A percentile compares a stretch with the other conserved stretches of the same genome.
Evolutionary conservation across 2,113 vertebrate genomes (phyloP).

Genomic region (Mionectes macconnelli): DNA sequence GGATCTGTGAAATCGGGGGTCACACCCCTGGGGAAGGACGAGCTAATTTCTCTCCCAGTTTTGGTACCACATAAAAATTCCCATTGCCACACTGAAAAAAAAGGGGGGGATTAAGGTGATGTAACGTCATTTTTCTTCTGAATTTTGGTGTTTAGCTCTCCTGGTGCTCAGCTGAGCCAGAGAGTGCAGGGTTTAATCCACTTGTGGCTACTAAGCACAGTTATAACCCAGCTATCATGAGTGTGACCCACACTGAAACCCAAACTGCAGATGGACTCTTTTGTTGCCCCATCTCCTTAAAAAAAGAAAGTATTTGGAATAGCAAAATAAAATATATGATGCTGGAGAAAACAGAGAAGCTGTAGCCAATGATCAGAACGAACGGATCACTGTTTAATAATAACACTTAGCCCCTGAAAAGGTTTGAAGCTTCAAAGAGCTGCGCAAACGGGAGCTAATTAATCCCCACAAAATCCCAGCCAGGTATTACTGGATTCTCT

Average conservation of each 20-base stretch:
- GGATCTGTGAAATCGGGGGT: not conserved
- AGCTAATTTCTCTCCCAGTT: not conserved
- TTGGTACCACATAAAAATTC: not conserved
- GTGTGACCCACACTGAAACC: not conserved
- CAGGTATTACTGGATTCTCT: not conserved
- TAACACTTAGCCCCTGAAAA: not conserved
- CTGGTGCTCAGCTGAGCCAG: not conserved
- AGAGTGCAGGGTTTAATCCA: not conserved
- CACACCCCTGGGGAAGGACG: not conserved
- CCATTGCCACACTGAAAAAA: not conserved
- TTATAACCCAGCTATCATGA: not conserved
- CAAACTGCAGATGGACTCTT: not conserved
- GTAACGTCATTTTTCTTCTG: not conserved
- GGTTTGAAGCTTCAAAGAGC: not conserved
- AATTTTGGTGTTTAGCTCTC: not conserved
- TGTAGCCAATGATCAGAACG: not conserved
- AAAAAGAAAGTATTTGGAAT: not conserved
- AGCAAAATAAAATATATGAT: not conserved
- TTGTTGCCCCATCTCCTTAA: not conserved
- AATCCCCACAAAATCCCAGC: conserved; percentile 1
- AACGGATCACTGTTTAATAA: conserved; percentile 9
- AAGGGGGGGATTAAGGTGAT: not conserved
- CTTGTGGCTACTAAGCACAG: not conserved
- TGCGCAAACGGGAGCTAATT: not conserved
- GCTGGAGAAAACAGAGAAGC: not conserved